Evolutionary conservation across 2,888 invertebrate genomes (phyloP), one percentile per base, ranked within the genome.

Genomic region (Diplazon laetatorius): DNA sequence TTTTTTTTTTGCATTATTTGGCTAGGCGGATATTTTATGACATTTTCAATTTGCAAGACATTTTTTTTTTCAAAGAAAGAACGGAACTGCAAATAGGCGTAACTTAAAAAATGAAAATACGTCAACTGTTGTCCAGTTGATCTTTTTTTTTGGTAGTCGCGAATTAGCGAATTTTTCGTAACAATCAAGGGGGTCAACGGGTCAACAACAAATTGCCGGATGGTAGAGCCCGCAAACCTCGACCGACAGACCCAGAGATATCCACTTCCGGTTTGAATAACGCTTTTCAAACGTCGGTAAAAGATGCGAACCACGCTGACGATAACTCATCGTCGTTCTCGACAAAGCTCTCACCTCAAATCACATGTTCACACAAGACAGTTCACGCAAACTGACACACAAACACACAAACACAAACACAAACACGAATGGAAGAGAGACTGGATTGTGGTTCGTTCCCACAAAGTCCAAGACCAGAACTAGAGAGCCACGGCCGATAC

Each of bases 271-370:
- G 78, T 70, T 74, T 66, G 69, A 74, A 74, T 76, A 73, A 78
- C 69, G 69, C 69, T 72, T 6, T 57, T 12, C 65, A 62, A 74
- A 74, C 50, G 72, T 65, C 66, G 69, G 77, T 78, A 79, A 76
- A 80, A 81, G 79, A 82, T 72, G 71, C 62, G 4, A 76, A 79
- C 72, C 78, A 65, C 65, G 52, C 65, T 65, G 60, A 74, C 74
- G 60, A 78, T 78, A 78, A 78, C 74, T 74, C 78, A 78, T 73
- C 69, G 60, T 16, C 69, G 73, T 63, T 78, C 69, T 44, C 69
- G 69, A 78, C 73, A 65, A 60, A 74, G 73, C 42, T 44, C 74
- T 74, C 78, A 52, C 63, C 68, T 60, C 30, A 59, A 44, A 65
- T 62, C 44, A 35, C 50, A 42, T 52, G 60, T 37, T 68, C 50